Evolutionary conservation across 2,113 vertebrate species (phyloP), one percentile per base, ranked within the genome.

Genomic region (Andinoacara biseriatus): DNA sequence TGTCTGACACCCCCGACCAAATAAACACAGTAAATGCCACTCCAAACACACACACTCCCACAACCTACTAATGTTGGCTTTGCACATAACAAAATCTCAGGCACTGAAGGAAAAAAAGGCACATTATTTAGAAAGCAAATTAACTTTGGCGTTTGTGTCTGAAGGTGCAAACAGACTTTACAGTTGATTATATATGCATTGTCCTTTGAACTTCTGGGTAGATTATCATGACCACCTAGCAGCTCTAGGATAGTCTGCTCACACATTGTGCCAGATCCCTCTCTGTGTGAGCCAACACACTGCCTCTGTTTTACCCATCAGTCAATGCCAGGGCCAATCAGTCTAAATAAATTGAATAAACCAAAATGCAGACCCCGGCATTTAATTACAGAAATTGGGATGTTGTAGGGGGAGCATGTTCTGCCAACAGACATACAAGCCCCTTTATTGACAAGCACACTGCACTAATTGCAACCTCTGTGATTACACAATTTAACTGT

Each of bases 311-410:
- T 69, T 62, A 80, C 29, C 87, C 87, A 91, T 91, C 90, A 81
- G 85, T 88, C 87, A 93, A 79, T 87, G 84, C 81, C 83, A 83
- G 29, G 10, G 77, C 62, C 89, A 93, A 92, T 92, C 81, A 87
- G 81, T 74, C 60, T 22, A 86, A 90, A 92, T 86, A 90, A 95
- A 95, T 95, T 81, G 82, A 94, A 94, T 94, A 92, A 94, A 80
- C 74, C 75, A 81, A 90, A 94, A 90, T 11, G 83, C 92, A 94
- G 92, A 91, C 89, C 86, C 75, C 46, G 79, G 79, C 86, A 92
- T 94, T 94, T 92, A 94, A 94, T 94, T 92, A 91, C 91, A 87
- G 82, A 89, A 94, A 92, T 89, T 86, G 89, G 83, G 87, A 90
- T 88, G 61, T 85, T 17, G 76, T 88, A 90, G 85, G 67, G 69